phyloP scores from a whole-genome alignment of 2,888 invertebrate species.

The Ichneumon xanthorius region DNA sequence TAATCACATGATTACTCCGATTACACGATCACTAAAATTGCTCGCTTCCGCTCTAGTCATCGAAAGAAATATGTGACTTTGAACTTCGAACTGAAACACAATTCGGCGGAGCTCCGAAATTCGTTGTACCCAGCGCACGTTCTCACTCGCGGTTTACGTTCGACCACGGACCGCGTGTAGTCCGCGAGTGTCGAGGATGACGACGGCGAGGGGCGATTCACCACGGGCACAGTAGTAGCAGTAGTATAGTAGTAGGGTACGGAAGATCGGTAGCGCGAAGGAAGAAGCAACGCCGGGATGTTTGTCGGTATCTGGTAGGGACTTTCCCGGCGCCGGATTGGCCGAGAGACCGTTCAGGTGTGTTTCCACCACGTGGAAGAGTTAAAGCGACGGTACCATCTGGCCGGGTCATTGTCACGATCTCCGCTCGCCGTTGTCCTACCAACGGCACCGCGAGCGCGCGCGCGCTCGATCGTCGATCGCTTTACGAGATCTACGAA shows the following conservation, averaged over 20 bases:
- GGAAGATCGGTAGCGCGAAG: slow-evolving; percentile 58
- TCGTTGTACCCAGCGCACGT: neutral
- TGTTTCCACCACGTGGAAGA: slow-evolving; percentile 76
- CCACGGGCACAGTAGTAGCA: slow-evolving; percentile 29
- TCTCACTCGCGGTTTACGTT: slow-evolving; percentile 37
- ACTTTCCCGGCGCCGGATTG: slow-evolving; percentile 73
- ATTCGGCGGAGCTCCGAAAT: neutral
- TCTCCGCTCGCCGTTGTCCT: slow-evolving; percentile 59
- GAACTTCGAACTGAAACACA: neutral
- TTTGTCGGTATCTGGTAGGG: slow-evolving; percentile 75
- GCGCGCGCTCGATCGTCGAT: slow-evolving; percentile 28
- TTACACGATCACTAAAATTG: neutral
- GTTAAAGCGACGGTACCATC: slow-evolving; percentile 70
- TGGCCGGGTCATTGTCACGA: slow-evolving; percentile 81
- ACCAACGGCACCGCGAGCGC: slow-evolving; percentile 31
- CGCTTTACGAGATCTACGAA: slow-evolving; percentile 50
- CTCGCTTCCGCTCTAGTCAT: neutral
- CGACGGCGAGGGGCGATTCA: slow-evolving; percentile 36
- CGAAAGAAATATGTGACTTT: neutral
- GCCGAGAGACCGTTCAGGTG: slow-evolving; percentile 73
- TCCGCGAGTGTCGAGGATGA: slow-evolving; percentile 70
- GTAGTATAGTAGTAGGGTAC: slow-evolving; percentile 28
- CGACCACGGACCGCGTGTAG: slow-evolving; percentile 69
- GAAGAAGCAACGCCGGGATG: slow-evolving; percentile 64
- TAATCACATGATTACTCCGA: neutral